A percentile compares a stretch with the other conserved stretches of the same genome.
Evolutionary conservation across 2,113 vertebrate species (phyloP).

Genomic region (Dromiciops gliroides): DNA sequence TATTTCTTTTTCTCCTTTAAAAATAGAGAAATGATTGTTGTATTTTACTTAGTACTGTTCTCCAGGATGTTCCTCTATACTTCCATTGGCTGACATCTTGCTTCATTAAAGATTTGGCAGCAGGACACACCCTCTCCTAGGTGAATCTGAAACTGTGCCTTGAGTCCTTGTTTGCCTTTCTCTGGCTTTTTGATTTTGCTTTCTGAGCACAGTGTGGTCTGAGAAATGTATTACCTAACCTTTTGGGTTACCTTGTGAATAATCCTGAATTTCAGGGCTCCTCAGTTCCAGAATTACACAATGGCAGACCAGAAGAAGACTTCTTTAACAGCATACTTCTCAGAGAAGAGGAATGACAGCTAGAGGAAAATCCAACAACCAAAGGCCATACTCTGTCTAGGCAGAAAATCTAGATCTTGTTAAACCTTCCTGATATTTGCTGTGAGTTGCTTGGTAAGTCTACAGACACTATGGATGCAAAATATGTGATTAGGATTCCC

Average conservation of each 20-base stretch:
- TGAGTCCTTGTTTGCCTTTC: not conserved
- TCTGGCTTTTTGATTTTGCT: not conserved
- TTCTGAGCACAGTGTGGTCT: not conserved
- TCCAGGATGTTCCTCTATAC: not conserved
- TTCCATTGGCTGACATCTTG: not conserved
- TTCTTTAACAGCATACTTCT: not conserved
- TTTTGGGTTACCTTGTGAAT: not conserved
- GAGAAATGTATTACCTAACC: not conserved
- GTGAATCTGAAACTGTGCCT: not conserved
- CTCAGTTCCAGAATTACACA: not conserved
- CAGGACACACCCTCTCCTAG: not conserved
- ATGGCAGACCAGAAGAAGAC: not conserved
- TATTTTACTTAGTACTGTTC: not conserved
- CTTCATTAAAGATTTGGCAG: not conserved
- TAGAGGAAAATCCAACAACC: not conserved
- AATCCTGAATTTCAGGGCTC: no score
- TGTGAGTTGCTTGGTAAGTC: not conserved
- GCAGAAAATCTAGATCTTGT: not conserved
- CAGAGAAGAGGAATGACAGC: not conserved
- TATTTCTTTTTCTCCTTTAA: not conserved
- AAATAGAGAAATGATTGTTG: not conserved
- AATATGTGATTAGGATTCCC: not conserved
- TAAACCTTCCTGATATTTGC: not conserved
- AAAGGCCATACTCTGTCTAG: not conserved
- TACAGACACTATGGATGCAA: not conserved